Evolutionary conservation across 2,888 invertebrate genomes (phyloP), one percentile per base, ranked within the genome.

Genomic region (Halictus ligatus): DNA sequence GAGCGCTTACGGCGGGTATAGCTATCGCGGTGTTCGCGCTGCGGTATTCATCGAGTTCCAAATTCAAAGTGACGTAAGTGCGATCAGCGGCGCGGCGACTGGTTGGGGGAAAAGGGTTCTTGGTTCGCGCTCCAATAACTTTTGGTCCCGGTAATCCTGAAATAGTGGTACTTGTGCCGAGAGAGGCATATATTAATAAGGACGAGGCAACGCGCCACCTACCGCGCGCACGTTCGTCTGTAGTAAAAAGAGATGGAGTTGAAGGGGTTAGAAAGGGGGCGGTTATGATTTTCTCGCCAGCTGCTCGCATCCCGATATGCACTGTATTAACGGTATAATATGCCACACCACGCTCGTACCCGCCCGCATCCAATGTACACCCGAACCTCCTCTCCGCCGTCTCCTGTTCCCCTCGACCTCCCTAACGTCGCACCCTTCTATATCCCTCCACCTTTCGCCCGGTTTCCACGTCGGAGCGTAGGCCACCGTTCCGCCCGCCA

Each of bases 241-340:
- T 43, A 76, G 60, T 58, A 75, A 78, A 73, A 84, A 83, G 81
- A 85, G 88, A 60, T 67, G 71, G 71, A 77, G 50, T 75, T 81
- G 73, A 83, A 84, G 88, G 80, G 86, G 80, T 71, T 77, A 58
- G 75, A 74, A 25, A 58, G 75, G 69, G 69, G 60, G 77, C 67
- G 90, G 81, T 89, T 92, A 91, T 91, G 93, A 94, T 93, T 93
- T 93, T 87, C 92, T 92, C 90, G 88, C 91, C 94, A 94, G 94
- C 93, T 93, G 94, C 91, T 92, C 89, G 89, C 88, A 85, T 91
- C 90, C 92, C 92, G 93, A 94, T 94, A 93, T 92, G 93, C 94
- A 91, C 90, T 93, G 92, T 93, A 94, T 94, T 94, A 94, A 94
- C 92, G 91, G 91, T 92, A 91, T 94, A 93, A 94, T 94, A 94